Evolutionary conservation across 2,113 vertebrate genomes (phyloP).

Genomic region (Cathartes aura): DNA sequence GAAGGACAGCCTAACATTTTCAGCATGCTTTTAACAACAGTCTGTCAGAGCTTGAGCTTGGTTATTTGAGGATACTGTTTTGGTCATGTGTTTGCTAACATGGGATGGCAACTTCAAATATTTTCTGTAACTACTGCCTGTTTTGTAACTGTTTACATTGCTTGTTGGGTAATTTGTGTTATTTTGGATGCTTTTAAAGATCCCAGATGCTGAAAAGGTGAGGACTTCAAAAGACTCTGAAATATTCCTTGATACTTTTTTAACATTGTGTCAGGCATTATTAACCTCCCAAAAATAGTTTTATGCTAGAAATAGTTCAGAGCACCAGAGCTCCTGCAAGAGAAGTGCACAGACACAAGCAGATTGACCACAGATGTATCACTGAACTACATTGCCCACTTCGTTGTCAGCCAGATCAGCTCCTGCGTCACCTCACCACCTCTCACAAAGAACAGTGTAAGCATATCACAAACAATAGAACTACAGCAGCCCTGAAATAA

Average conservation of each 20-base stretch:
- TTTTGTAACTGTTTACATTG: not conserved
- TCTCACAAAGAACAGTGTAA: not conserved
- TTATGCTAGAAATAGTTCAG: not conserved
- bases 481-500: not conserved
- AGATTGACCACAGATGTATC: not conserved
- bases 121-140: not conserved
- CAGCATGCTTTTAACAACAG: not conserved
- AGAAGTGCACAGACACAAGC: not conserved
- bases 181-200: not conserved
- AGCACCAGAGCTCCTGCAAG: not conserved
- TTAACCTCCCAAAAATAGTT: not conserved
- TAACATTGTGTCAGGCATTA: not conserved
- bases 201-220: not conserved
- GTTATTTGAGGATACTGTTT: not conserved
- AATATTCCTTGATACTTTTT: not conserved
- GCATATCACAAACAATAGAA: not conserved
- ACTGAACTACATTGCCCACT: rapidly evolving
- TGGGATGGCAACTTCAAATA: not conserved
- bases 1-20: not conserved
- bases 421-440: not conserved
- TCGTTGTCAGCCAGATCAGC: not conserved
- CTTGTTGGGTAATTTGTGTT: not conserved
- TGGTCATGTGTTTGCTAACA: not conserved
- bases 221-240: not conserved
- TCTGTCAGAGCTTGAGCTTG: not conserved